Evolutionary conservation across 1,140 invertebrate species (phyloP).

Genomic region (Drosophila nasuta): DNA sequence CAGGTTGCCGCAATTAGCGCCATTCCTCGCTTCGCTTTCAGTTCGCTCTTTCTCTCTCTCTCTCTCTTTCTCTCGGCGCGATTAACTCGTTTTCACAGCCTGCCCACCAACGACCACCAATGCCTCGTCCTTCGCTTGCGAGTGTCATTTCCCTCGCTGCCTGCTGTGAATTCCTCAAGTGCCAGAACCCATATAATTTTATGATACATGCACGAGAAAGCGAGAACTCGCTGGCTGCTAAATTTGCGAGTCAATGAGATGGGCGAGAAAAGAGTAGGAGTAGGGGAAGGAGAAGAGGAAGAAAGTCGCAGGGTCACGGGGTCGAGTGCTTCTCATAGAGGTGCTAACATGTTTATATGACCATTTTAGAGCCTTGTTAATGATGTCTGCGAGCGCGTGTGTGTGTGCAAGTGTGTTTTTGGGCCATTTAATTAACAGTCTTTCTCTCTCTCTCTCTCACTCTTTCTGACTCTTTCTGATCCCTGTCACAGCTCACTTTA

Average conservation of each 20-base stretch:
- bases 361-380: constrained; percentile 38
- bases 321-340: constrained; percentile 23
- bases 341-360: constrained; percentile 46
- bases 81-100: constrained; percentile 64
- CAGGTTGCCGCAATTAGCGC: constrained; percentile 77
- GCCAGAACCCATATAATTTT: constrained; percentile 60
- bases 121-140: background rate
- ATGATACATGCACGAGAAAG: constrained; percentile 46
- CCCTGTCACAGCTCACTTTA: constrained; percentile 12
- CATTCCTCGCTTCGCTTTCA: constrained; percentile 6
- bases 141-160: constrained; percentile 3
- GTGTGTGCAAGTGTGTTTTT: background rate
- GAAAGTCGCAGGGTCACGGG: background rate
- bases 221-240: background rate
- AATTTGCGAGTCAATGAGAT: constrained; percentile 14
- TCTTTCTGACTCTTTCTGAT: background rate
- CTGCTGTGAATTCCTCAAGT: constrained; percentile 37
- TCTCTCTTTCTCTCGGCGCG: constrained; percentile 13
- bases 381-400: background rate
- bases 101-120: constrained; percentile 48
- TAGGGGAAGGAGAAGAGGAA: background rate
- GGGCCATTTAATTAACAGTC: constrained; percentile 17
- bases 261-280: constrained; percentile 3
- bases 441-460: too few relatives aligned
- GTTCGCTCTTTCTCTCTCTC: constrained; percentile 6